Evolutionary conservation across 2,888 invertebrate genomes (phyloP), one percentile per base, ranked within the genome.

Genomic region (Pristionchus maxplancki): DNA sequence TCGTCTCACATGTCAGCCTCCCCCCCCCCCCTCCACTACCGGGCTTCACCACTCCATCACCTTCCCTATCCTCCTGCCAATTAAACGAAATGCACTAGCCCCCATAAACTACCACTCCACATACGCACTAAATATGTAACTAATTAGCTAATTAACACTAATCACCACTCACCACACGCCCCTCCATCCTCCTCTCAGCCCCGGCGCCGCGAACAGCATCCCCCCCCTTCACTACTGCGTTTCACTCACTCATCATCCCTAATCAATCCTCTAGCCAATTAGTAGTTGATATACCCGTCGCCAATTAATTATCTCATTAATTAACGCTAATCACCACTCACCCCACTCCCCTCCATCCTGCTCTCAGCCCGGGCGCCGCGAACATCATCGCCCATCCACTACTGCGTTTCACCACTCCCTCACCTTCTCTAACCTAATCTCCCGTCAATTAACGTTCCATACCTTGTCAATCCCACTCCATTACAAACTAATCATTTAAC

Each of bases 181-280:
- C 24, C 58, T 58, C 85, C 62, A 44, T 37, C 85, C 64, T 34
- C 74, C n/a, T 34, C 87, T 24, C 34, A 87, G 58, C 5, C 13
- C 28, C 3, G 87, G 87, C 28, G 58, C 53, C n/a, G 15, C n/a
- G 34, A 87, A 87, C 9, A 78, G 78, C 13, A 87, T 8, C 0
- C 78, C 87, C 2, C n/a, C n/a, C 64, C 6, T n/a, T 28, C 64
- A 64, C 15, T 20, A 13, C 24, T 24, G 24, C 17, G 58, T 64
- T 64, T 64, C 64, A 6, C n/a, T n/a, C n/a, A n/a, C n/a, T n/a
- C n/a, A n/a, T n/a, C n/a, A n/a, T n/a, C n/a, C n/a, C 3, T 20
- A 13, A 4, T 17, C 53, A 4, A 11, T 62, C n/a, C n/a, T n/a
- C 62, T 28, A 62, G n/a, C n/a, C 20, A 48, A 48, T 9, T 48